Evolutionary conservation across 92 coral and sea anemone species (phyloP).

Genomic region (Muricea muricata): DNA sequence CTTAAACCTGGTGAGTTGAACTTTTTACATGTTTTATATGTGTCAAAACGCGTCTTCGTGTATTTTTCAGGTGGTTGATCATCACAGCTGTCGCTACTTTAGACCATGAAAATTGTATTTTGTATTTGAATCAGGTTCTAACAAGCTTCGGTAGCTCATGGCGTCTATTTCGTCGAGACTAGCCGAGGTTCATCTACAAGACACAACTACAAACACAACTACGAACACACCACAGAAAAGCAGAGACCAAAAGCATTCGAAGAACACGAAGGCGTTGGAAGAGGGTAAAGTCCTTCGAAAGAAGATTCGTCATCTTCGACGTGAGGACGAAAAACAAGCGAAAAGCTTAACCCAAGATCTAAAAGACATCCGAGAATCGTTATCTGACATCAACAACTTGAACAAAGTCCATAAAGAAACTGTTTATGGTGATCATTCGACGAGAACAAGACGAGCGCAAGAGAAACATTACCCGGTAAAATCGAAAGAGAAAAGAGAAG

Average conservation of each 20-base stretch:
- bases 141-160: too few species aligned
- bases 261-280: background rate
- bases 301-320: background rate
- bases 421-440: background rate
- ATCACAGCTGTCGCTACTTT: background rate
- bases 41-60: too few species aligned
- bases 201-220: background rate
- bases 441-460: background rate
- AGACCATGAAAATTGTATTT: background rate
- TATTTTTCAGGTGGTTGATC: too few species aligned
- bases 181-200: background rate
- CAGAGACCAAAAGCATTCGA: background rate
- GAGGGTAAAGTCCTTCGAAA: slow-evolving; percentile 12
- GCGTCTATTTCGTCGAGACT: background rate
- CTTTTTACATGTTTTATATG: too few species aligned
- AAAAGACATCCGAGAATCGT: slow-evolving; percentile 1
- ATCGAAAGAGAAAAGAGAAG: background rate
- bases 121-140: background rate
- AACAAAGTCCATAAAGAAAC: background rate
- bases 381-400: background rate
- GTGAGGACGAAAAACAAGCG: slow-evolving; percentile 24
- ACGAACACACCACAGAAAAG: background rate
- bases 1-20: too few species aligned
- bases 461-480: background rate
- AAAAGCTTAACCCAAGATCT: slow-evolving; percentile 25